A percentile compares a stretch with the other conserved stretches of the same genome.
Evolutionary conservation across 2,888 invertebrate species (phyloP).

Genomic region (Himalopsyche kuldschensis): DNA sequence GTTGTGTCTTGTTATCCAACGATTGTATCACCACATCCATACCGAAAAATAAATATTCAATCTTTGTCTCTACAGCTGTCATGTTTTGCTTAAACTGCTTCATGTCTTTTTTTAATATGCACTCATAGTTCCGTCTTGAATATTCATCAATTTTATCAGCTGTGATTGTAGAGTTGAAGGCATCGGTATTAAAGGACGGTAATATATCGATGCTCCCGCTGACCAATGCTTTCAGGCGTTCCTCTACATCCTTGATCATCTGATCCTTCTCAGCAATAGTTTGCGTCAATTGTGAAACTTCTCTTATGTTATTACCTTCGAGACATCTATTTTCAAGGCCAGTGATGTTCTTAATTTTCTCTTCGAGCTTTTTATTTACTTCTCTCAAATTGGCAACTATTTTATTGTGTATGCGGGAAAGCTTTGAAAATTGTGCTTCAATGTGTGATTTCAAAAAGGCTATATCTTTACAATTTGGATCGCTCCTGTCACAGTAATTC

Average conservation of each 20-base stretch:
- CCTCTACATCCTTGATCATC: background rate
- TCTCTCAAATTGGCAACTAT: background rate
- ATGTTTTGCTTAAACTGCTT: background rate
- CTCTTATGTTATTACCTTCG: background rate
- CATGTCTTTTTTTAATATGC: background rate
- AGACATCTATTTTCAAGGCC: background rate
- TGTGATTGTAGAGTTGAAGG: background rate
- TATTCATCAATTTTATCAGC: conserved; percentile 4
- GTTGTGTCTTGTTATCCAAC: background rate
- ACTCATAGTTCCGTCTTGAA: conserved; percentile 5
- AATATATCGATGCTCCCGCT: background rate
- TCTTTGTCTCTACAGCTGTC: background rate
- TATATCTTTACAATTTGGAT: background rate
- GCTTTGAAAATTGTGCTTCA: background rate
- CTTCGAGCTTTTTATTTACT: background rate
- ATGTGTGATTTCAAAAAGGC: background rate
- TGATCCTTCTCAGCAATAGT: background rate
- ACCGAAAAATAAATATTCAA: background rate
- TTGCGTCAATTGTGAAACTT: background rate
- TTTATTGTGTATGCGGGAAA: background rate
- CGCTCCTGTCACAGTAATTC: background rate
- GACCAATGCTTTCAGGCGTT: background rate
- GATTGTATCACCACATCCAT: background rate
- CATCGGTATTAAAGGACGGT: background rate
- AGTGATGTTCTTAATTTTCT: background rate